Evolutionary conservation across 2,797 vertebrate species (phyloP).

Genomic region (Leptodactylus fallax): DNA sequence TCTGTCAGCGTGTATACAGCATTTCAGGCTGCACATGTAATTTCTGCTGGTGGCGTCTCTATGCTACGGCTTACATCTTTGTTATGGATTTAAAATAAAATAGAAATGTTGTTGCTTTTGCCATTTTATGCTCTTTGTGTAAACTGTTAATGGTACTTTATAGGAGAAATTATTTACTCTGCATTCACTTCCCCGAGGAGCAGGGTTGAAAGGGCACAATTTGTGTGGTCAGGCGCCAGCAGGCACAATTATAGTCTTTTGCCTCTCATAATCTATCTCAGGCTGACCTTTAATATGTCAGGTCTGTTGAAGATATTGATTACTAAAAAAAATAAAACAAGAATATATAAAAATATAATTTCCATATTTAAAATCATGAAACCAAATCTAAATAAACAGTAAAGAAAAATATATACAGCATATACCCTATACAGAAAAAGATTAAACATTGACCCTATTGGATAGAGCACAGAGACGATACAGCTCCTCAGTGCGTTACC

Average conservation of each 20-base stretch:
- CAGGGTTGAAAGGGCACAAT: neutral
- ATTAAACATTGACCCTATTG: too few relatives aligned
- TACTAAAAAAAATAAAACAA: neutral
- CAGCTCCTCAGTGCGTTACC: too few relatives aligned
- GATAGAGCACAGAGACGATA: too few relatives aligned
- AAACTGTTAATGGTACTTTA: neutral
- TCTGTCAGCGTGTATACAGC: slow-evolving; percentile 17
- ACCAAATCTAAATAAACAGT: too few relatives aligned
- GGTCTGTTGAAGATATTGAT: neutral
- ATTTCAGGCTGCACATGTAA: neutral
- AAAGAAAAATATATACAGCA: too few relatives aligned
- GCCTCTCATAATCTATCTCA: neutral
- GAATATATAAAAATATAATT: too few relatives aligned
- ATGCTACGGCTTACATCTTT: neutral
- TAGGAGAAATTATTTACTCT: neutral
- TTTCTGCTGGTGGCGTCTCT: neutral
- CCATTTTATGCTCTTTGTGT: neutral
- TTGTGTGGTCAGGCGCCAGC: neutral
- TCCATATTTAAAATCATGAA: too few relatives aligned
- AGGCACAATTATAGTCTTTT: neutral
- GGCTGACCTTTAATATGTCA: neutral
- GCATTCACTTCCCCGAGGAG: neutral
- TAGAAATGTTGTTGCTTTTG: neutral
- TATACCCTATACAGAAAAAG: too few relatives aligned
- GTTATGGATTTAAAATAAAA: neutral